phyloP scores from a whole-genome alignment of 2,113 vertebrate species.

The Recurvirostra avosetta region DNA sequence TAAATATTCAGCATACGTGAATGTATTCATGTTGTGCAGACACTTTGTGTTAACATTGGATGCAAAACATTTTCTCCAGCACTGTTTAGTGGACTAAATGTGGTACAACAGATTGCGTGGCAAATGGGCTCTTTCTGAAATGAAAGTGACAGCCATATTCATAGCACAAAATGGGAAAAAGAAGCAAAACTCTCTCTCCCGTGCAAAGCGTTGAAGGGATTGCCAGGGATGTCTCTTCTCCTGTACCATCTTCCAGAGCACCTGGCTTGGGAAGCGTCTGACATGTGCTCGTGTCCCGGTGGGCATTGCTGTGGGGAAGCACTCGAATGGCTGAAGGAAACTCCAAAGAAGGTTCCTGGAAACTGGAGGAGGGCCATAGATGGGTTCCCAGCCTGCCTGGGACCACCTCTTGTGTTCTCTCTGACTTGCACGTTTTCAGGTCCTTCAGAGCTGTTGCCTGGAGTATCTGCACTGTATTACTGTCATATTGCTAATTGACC shows the following conservation, averaged over 20 bases:
- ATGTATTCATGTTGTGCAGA: background rate
- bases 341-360: background rate
- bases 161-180: rapidly evolving
- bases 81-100: background rate
- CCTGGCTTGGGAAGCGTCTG: background rate
- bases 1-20: background rate
- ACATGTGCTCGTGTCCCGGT: rapidly evolving
- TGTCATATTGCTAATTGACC: too few relatives aligned
- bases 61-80: background rate
- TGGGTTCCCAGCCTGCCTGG: background rate
- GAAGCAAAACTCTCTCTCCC: background rate
- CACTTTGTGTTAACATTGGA: rapidly evolving
- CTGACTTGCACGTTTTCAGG: background rate
- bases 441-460: background rate
- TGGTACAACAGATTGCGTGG: background rate
- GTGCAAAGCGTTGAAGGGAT: rapidly evolving
- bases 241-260: background rate
- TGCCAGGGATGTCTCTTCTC: background rate
- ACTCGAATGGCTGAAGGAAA: background rate
- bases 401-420: background rate
- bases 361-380: background rate
- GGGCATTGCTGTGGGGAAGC: rapidly evolving
- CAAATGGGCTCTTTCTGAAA: background rate
- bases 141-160: background rate
- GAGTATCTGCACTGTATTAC: too few relatives aligned